Base-by-base conservation (phyloP, 2,113 vertebrate genomes). In the Cynoglossus semilaevis region DNA sequence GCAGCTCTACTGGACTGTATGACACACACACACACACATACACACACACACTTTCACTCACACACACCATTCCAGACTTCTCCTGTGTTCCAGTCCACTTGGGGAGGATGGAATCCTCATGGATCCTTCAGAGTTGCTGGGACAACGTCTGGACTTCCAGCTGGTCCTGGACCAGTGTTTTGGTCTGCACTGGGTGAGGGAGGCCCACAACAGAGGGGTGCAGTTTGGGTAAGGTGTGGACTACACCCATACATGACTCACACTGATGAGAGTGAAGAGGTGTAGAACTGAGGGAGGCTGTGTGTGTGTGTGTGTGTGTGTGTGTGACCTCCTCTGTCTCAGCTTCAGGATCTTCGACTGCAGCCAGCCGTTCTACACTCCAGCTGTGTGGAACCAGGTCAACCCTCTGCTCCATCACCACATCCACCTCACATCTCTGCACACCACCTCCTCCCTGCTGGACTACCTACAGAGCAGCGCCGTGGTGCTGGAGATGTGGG, bases 401-500 rank as follows among this genome's bases (percentile, higher is more conserved):
- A 94, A 96, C 61, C 90, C 91, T 11, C 75, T 90, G 62, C 75
- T 95, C 73, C 91, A 93, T 53, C 90, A 94, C 79, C 84, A 81
- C 12, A 19, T 91, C 15, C 92, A 93, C 13, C 92, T 93, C 52
- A 74, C 91, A 44, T 85, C 91, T 37, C 68, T 90, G 42, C 88
- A 79, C 19, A 87, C 85, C 4, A 93, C 93, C 44, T 88, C 86
- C 19, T 75, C 79, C 9, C 92, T 96, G 65, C 83, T 95, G 18
- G 88, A 82, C 63, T 92, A 94, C 82, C 89, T 95, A 57, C 92
- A 94, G 87, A 93, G 90, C 74, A 93, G 91, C 5, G 93, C 94
- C n/a, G 81, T 96, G 16, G 83, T 94, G 58, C 82, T 96, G 76
- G 92, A 95, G 63, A 88, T 96, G 16, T 95, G 94, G 93, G 94